A percentile compares a stretch with the other conserved stretches of the same genome.
These are phyloP conservation scores for Lonchura striata DNA, from an alignment of 2,113 vertebrate genomes.

Conservation along the genomic window DNA sequence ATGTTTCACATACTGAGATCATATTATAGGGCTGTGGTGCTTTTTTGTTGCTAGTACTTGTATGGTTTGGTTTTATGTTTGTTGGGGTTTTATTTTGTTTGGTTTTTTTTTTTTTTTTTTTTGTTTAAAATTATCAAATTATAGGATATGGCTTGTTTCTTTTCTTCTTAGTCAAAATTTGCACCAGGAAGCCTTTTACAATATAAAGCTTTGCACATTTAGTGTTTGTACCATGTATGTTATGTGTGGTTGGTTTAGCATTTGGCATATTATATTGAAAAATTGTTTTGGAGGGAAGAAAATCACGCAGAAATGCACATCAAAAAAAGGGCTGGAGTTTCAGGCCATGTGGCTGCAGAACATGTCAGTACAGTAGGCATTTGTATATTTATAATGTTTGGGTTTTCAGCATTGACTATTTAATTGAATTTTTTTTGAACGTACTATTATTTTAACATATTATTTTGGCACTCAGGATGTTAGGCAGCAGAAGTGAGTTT, in stretches of 20 bases:
- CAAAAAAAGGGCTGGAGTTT: neutral
- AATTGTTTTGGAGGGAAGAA: neutral
- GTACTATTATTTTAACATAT: neutral
- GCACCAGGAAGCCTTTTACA: neutral
- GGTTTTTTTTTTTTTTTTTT: no score
- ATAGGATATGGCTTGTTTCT: neutral
- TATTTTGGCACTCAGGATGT: neutral
- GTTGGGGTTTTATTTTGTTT: no score
- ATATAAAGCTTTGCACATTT: neutral
- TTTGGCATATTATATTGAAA: neutral
- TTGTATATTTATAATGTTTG: neutral
- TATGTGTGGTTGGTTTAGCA: neutral
- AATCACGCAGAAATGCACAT: rapidly evolving
- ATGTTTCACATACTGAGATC: neutral
- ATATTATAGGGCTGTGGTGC: neutral
- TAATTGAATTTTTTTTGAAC: neutral
- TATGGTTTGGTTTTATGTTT: neutral
- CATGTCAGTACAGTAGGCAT: neutral
- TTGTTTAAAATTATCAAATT: neutral
- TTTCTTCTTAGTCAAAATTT: neutral
- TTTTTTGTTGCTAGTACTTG: neutral
- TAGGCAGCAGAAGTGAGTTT: neutral
- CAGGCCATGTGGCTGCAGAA: neutral
- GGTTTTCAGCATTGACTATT: neutral
- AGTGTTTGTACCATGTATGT: neutral